A percentile compares a stretch with the other conserved stretches of the same genome.
phyloP scores from a whole-genome alignment of 2,797 vertebrate species.

The Acrocephalus scirpaceus region DNA sequence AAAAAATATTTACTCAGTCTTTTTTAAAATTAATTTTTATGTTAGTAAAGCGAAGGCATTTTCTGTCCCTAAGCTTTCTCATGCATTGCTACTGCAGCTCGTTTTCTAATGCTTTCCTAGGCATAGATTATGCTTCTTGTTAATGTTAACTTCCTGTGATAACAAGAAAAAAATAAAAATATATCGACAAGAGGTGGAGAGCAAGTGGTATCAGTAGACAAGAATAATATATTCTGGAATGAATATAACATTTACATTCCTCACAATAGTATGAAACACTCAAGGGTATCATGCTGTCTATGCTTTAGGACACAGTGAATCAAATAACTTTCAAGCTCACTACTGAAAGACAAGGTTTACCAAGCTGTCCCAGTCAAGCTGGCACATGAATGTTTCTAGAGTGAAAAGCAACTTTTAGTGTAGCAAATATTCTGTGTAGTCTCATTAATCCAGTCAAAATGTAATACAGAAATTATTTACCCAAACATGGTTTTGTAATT shows the following conservation, averaged over 20 bases:
- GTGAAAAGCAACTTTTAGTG: not conserved
- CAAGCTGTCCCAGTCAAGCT: not conserved
- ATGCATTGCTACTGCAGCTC: not conserved
- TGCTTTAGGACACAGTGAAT: not conserved
- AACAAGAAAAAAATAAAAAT: not conserved
- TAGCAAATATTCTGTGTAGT: not conserved
- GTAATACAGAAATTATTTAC: not conserved
- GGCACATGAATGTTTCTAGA: not conserved
- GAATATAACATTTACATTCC: not conserved
- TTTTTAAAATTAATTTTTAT: not conserved
- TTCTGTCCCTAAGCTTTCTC: not conserved
- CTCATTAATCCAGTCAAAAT: not conserved
- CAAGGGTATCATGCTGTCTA: not conserved
- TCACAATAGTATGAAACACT: not conserved
- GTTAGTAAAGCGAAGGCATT: not conserved
- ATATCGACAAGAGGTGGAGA: not conserved
- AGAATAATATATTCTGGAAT: not conserved
- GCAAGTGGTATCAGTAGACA: not conserved
- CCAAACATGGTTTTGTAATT: not conserved
- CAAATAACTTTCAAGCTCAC: not conserved
- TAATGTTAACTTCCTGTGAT: not conserved
- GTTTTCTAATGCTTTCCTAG: not conserved
- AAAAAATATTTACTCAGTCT: not conserved
- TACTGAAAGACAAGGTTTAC: not conserved
- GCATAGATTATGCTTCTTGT: not conserved